Evolutionary conservation across 1,140 invertebrate species (phyloP).

Genomic region (Neelides sp.): DNA sequence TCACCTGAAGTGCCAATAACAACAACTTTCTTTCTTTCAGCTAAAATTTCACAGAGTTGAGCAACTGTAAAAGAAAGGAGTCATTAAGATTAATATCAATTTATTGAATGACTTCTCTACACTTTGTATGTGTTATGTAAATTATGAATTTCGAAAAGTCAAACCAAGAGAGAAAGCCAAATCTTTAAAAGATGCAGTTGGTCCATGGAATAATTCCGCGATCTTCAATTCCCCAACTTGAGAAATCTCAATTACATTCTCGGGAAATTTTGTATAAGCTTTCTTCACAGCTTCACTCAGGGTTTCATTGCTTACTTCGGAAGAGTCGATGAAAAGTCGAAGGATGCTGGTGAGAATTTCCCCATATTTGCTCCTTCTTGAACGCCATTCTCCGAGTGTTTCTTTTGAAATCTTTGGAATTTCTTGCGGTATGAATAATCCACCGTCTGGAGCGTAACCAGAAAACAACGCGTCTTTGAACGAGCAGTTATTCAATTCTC

Average conservation of each 20-base stretch:
- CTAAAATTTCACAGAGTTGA: too few species aligned
- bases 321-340: constrained; percentile 35
- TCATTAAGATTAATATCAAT: too few species aligned
- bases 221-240: constrained; percentile 23
- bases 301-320: constrained; percentile 36
- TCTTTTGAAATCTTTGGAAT: constrained; percentile 34
- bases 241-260: constrained; percentile 1
- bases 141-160: too few species aligned
- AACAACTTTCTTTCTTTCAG: too few species aligned
- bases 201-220: constrained; percentile 41
- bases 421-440: constrained; percentile 37
- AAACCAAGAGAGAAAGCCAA: constrained; percentile 38
- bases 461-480: constrained; percentile 38
- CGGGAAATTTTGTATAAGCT: constrained; percentile 13
- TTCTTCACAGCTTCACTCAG: constrained; percentile 6
- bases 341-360: constrained; percentile 37
- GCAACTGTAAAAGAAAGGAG: too few species aligned
- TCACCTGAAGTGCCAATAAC: constrained; percentile 43
- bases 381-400: constrained; percentile 35
- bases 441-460: constrained; percentile 40
- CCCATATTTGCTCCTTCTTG: constrained; percentile 33
- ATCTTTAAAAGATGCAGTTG: constrained; percentile 42
- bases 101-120: too few species aligned
- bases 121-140: too few species aligned
- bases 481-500: constrained; percentile 19